These are phyloP conservation scores for Nomada fabriciana DNA, from an alignment of 2,888 invertebrate species.

Conservation along the genomic window DNA sequence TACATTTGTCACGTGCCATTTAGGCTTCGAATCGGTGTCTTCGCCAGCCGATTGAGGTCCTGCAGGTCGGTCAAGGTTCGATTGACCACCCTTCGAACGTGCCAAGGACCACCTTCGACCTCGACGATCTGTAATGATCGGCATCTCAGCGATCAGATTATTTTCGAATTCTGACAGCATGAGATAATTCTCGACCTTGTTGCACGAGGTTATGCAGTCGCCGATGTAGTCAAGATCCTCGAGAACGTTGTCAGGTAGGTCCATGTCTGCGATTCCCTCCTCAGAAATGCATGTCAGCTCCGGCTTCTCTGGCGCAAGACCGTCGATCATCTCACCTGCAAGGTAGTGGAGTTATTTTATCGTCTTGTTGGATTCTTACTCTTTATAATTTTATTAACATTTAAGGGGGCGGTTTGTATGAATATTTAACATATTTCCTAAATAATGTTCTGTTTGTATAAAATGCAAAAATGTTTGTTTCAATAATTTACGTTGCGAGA, in stretches of 20 bases:
- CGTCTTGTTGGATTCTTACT: not conserved
- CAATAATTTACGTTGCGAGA: too few relatives aligned
- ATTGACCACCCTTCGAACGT: constrained; percentile 82
- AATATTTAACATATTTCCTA: too few relatives aligned
- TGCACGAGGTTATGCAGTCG: constrained; percentile 93
- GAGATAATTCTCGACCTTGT: constrained; percentile 94
- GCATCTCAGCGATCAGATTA: constrained; percentile 92
- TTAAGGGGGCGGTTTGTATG: too few relatives aligned
- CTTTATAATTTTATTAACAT: too few relatives aligned
- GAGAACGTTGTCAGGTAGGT: constrained; percentile 91
- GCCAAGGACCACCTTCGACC: constrained; percentile 91
- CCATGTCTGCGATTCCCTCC: constrained; percentile 93
- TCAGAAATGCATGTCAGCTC: constrained; percentile 94
- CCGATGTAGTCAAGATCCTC: constrained; percentile 93
- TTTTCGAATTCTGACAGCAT: constrained; percentile 95
- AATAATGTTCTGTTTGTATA: too few relatives aligned
- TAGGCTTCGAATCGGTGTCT: constrained; percentile 73
- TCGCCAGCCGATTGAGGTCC: constrained; percentile 65
- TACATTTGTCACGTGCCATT: constrained; percentile 83
- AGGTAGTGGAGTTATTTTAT: not conserved
- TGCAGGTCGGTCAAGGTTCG: constrained; percentile 76
- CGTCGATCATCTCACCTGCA: constrained; percentile 75
- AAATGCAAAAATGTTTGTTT: too few relatives aligned
- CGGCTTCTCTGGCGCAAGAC: constrained; percentile 86
- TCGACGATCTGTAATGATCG: constrained; percentile 90